phyloP scores from a whole-genome alignment of 2,888 invertebrate genomes.

The Papilio gigon region DNA sequence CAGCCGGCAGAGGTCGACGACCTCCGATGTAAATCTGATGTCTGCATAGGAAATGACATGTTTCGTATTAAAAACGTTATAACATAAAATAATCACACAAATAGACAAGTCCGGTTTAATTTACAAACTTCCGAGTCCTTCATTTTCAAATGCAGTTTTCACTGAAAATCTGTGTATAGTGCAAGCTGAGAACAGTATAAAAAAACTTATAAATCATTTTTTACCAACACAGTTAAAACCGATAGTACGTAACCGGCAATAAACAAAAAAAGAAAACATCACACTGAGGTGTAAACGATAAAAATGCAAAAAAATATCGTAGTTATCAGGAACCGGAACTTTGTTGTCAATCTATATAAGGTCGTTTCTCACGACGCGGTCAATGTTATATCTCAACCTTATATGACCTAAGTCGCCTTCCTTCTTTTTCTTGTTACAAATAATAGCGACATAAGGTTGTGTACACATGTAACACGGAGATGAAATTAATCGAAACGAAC shows the following conservation, averaged over 20 bases:
- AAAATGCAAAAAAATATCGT: background rate
- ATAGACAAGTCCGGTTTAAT: too few species aligned
- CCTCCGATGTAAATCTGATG: background rate
- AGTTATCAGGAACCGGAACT: slow-evolving; percentile 23
- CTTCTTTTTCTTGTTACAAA: background rate
- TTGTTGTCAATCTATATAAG: slow-evolving; percentile 1
- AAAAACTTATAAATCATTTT: too few species aligned
- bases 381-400: background rate
- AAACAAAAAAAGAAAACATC: slow-evolving; percentile 1
- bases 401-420: background rate
- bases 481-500: too few species aligned
- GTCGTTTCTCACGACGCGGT: background rate
- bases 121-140: too few species aligned
- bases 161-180: too few species aligned
- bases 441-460: background rate
- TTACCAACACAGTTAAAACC: too few species aligned
- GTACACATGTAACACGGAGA: too few species aligned
- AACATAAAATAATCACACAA: background rate
- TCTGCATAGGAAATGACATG: background rate
- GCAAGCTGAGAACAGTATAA: too few species aligned
- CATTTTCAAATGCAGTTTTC: too few species aligned
- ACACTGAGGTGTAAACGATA: background rate
- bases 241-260: too few species aligned
- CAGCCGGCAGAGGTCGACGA: slow-evolving; percentile 1
- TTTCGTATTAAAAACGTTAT: background rate